Evolutionary conservation across 64 coral and sea anemone species (phyloP), one percentile per base, ranked within the genome.

Genomic region (Astreopora myriophthalma): DNA sequence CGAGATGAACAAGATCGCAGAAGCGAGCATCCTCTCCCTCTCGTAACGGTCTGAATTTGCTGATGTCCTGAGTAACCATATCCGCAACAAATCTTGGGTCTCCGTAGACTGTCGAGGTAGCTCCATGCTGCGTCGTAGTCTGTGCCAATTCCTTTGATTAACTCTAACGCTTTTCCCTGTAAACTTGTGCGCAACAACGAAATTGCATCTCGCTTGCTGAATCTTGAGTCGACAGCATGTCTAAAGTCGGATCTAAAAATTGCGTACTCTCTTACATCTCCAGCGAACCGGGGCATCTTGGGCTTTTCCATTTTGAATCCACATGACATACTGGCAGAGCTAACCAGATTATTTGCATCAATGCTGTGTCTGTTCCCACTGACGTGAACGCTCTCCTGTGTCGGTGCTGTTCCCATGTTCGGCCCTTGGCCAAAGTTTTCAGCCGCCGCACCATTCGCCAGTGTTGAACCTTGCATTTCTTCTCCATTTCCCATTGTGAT

Each of bases 101-200:
- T 34, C 76, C 90, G 76, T 86, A 86, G 2, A 88, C 76, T 8
- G 92, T 93, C 92, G 6, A 93, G 30, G 24, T 91, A 83, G 1
- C 42, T 51, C 89, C 89, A 91, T 20, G 76, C 89, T 0, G 88
- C 89, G 11, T 91, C 38, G 17, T 82, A 82, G 9, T 91, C 76
- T 19, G 75, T 29, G 1, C 68, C 76, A 2, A 91, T 91, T 1
- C 61, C 76, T 28, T 51, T 71, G 1, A 84, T 82, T 70, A 80
- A 25, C 16, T 91, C 35, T 9, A 91, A 69, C 1, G 89, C 77
- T 55, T 72, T 70, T 19, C 69, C 89, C 30, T 55, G 42, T 46
- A 46, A 46, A 11, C 42, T 46, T 46, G 42, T 46, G 11, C 42
- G 42, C 42, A 46, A 46, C 42, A 46, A 46, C 42, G 42, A 46